A percentile compares a stretch with the other conserved stretches of the same genome.
These are phyloP conservation scores for Heteropelma amictum DNA, from an alignment of 2,888 invertebrate genomes.

Conservation along the genomic window DNA sequence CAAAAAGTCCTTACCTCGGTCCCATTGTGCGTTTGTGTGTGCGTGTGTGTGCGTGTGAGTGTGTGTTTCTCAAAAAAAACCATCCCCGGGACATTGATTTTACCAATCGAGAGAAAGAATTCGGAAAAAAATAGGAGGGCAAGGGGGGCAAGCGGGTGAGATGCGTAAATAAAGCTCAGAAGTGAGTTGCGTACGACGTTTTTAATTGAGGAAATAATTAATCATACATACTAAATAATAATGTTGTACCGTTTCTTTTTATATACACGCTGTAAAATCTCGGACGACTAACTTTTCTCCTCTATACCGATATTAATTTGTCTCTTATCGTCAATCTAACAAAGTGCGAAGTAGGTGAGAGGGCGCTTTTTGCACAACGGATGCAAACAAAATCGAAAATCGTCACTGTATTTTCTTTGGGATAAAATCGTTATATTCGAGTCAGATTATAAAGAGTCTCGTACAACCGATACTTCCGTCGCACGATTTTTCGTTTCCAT, in stretches of 20 bases:
- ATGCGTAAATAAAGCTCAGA: constrained; percentile 74
- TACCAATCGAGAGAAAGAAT: constrained; percentile 35
- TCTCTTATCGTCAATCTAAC: constrained; percentile 60
- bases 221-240: constrained; percentile 74
- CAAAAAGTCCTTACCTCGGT: constrained; percentile 40
- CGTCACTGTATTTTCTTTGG: constrained; percentile 49
- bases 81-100: constrained; percentile 22
- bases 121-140: constrained; percentile 17
- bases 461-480: no score
- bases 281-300: constrained; percentile 67
- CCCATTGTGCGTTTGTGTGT: background rate
- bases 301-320: constrained; percentile 61
- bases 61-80: no score
- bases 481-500: no score
- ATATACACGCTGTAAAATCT: constrained; percentile 71
- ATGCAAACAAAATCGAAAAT: background rate
- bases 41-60: no score
- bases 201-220: constrained; percentile 75
- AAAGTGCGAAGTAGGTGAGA: constrained; percentile 23
- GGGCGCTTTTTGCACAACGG: background rate
- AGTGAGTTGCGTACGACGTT: constrained; percentile 73
- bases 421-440: constrained; percentile 31
- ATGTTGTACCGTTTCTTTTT: constrained; percentile 64
- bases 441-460: background rate
- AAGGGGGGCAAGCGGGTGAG: constrained; percentile 68